These are phyloP conservation scores for Spizaetus ornatus DNA, from an alignment of 2,113 vertebrate species.

Conservation along the genomic window DNA sequence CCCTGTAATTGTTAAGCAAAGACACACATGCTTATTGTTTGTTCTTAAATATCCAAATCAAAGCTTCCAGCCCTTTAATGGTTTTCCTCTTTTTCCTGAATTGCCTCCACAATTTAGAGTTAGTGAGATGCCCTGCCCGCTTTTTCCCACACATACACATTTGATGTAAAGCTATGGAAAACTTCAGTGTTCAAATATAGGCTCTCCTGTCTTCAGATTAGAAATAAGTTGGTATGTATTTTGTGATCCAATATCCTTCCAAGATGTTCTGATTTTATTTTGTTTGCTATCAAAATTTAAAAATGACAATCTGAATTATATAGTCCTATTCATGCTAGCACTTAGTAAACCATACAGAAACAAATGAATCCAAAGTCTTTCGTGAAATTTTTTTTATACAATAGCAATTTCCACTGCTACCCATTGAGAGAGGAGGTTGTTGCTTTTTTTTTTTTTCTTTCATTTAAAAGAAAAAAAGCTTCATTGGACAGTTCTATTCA, in stretches of 20 bases:
- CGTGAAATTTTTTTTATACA: background rate
- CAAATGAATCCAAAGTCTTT: background rate
- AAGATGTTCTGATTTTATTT: background rate
- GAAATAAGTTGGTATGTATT: background rate
- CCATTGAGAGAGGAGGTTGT: background rate
- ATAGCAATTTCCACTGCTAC: background rate
- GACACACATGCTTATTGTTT: background rate
- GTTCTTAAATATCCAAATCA: background rate
- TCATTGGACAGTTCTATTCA: background rate
- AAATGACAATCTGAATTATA: background rate
- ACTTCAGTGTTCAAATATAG: background rate
- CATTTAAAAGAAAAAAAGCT: background rate
- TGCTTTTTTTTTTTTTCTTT: background rate
- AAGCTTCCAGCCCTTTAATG: background rate
- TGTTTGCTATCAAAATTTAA: background rate
- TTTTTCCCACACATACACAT: accelerated
- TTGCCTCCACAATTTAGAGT: background rate
- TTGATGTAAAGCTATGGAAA: background rate
- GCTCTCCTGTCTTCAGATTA: background rate
- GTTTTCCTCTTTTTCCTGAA: background rate
- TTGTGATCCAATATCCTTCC: background rate
- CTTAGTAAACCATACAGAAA: background rate
- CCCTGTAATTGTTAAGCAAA: background rate
- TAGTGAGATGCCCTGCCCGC: background rate
- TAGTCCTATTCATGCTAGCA: background rate